Evolutionary conservation across 2,113 vertebrate species (phyloP), one percentile per base, ranked within the genome.

Genomic region (Dicrurus megarhynchus): DNA sequence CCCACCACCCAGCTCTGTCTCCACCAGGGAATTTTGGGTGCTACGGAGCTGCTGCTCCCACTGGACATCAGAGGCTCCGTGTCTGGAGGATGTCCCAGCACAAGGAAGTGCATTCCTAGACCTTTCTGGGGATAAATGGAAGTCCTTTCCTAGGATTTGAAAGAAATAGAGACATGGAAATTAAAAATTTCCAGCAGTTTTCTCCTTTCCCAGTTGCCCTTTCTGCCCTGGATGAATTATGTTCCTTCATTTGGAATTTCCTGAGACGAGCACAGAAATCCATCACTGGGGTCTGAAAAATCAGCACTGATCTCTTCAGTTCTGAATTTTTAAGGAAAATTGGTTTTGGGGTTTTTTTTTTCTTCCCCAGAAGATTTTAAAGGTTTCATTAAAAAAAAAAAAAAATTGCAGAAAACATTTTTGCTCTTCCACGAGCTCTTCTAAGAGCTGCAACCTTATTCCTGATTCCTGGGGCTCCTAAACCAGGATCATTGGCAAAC

Each of bases 11-110:
- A 28, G 49, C 3, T 6, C 28, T 46, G 8, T 18, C 42, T 8
- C 13, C 60, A 6, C 9, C 1, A 0, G 37, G 55, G 56, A 76
- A 17, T 69, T 49, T 59, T 7, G 42, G 56, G 52, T 47, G 50
- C 71, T 27, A 1, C 0, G 0, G 57, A 46, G 67, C 65, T 79
- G 49, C 79, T 32, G 52, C 30, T 84, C 12, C 9, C 7, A 0
- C 42, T 15, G 47, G 41, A 9, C 24, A 16, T 3, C 52, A 23
- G 65, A 28, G 47, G 69, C 16, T 64, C 52, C 3, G 9, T 3
- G 33, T 21, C 79, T 79, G 69, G 11, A 71, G 73, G 53, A 76
- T 71, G 69, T 68, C 70, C 57, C 2, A 4, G 59, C 49, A 19
- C 16, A 13, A 16, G 41, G 75, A 76, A 76, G 26, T 4, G 4